These are phyloP conservation scores for Upupa epops DNA, from an alignment of 2,113 vertebrate genomes.

Conservation along the genomic window DNA sequence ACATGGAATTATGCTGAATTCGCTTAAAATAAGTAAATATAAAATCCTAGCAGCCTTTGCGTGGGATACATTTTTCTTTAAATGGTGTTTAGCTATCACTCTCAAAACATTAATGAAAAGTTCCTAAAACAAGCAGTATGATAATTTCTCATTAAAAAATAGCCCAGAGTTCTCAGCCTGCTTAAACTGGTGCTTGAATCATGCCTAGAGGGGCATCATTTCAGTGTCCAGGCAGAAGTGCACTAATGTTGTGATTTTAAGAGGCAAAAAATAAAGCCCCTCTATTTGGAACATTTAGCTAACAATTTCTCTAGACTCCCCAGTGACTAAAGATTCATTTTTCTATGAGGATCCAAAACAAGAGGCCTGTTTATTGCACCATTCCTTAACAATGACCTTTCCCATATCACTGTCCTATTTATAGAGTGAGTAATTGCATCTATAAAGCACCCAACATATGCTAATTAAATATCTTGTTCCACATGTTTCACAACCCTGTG, in stretches of 20 bases:
- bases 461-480: neutral
- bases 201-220: neutral
- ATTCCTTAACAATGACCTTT: neutral
- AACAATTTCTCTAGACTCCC: neutral
- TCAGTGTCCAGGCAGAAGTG: neutral
- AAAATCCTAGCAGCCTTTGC: neutral
- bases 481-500: neutral
- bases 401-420: neutral
- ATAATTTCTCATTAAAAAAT: neutral
- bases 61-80: neutral
- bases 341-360: neutral
- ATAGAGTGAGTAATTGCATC: neutral
- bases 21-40: neutral
- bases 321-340: neutral
- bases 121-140: neutral
- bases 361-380: neutral
- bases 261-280: accelerated
- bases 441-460: neutral
- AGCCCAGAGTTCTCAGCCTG: neutral
- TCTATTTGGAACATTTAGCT: neutral
- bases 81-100: neutral
- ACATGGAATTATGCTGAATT: neutral
- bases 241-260: neutral
- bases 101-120: neutral
- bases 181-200: neutral